Conservation (phyloP, 2,113 vertebrate species). For the Myrmecophaga tridactyla region DNA sequence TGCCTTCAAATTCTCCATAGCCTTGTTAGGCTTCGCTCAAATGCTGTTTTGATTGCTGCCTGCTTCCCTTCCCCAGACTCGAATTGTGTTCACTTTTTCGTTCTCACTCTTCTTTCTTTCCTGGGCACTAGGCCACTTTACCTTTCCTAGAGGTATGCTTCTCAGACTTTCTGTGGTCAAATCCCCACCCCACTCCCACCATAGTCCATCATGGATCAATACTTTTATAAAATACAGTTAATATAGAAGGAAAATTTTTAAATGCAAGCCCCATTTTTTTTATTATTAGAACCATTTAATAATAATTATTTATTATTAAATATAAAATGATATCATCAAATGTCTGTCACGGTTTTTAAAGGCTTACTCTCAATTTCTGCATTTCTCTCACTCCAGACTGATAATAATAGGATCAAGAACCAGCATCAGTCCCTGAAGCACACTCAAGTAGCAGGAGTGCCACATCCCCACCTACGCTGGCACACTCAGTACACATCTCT, state of each 20-base stretch:
- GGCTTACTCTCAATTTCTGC: not conserved
- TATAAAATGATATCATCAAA: not conserved
- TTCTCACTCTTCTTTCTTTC: not conserved
- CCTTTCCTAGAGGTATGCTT: not conserved
- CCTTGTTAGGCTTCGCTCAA: not conserved
- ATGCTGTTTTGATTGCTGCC: not conserved
- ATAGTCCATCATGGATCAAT: not conserved
- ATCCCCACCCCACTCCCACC: too few relatives aligned
- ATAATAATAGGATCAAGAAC: not conserved
- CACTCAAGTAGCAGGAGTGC: not conserved
- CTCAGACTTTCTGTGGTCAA: not conserved
- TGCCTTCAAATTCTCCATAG: not conserved
- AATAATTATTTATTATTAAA: too few relatives aligned
- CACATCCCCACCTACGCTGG: accelerated
- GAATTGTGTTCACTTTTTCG: not conserved
- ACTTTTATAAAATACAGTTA: not conserved
- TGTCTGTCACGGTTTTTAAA: not conserved
- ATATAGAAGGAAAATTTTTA: not conserved
- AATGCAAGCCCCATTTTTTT: not conserved
- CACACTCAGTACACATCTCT: not conserved
- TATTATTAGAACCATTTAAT: not conserved
- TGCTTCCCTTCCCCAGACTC: not conserved
- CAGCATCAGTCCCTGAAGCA: accelerated
- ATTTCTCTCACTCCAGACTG: not conserved
- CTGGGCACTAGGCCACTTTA: not conserved